These are phyloP conservation scores for Notarius quadriscutis DNA, from an alignment of 2,113 vertebrate genomes.

Conservation along the genomic window DNA sequence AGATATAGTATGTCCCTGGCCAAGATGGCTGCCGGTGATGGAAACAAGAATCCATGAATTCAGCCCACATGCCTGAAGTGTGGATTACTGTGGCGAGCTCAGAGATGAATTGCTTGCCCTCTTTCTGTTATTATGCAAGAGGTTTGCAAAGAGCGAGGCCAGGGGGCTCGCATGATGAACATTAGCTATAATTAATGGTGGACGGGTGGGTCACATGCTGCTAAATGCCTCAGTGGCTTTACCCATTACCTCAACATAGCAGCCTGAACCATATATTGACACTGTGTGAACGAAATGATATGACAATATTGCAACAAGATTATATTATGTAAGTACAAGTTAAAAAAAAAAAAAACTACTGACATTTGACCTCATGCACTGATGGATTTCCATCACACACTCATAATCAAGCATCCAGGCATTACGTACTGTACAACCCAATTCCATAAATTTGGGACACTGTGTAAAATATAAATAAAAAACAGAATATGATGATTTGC, in stretches of 20 bases:
- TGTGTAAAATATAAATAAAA: too few relatives aligned
- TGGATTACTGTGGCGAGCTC: conserved; percentile 64
- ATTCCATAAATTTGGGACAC: too few relatives aligned
- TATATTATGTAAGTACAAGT: conserved; percentile 35
- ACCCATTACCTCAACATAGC: conserved; percentile 67
- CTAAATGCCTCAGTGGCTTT: conserved; percentile 67
- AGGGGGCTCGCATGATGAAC: conserved; percentile 51
- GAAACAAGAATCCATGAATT: not conserved
- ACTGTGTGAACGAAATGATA: conserved; percentile 61
- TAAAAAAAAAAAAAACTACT: not conserved
- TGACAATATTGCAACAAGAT: conserved; percentile 57
- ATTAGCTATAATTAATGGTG: conserved; percentile 71
- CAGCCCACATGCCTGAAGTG: conserved; percentile 57
- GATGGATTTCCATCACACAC: not conserved
- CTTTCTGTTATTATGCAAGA: conserved; percentile 64
- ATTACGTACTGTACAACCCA: too few relatives aligned
- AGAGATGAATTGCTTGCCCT: conserved; percentile 68
- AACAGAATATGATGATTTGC: too few relatives aligned
- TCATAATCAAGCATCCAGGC: not conserved
- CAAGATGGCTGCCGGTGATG: not conserved
- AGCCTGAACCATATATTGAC: conserved; percentile 66
- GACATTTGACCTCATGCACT: not conserved
- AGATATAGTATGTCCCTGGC: not conserved
- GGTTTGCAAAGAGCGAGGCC: conserved; percentile 62
- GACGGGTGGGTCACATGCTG: conserved; percentile 65